A percentile compares a stretch with the other conserved stretches of the same genome.
phyloP scores from a whole-genome alignment of 2,888 invertebrate species.

The Calephelis perditalis region DNA sequence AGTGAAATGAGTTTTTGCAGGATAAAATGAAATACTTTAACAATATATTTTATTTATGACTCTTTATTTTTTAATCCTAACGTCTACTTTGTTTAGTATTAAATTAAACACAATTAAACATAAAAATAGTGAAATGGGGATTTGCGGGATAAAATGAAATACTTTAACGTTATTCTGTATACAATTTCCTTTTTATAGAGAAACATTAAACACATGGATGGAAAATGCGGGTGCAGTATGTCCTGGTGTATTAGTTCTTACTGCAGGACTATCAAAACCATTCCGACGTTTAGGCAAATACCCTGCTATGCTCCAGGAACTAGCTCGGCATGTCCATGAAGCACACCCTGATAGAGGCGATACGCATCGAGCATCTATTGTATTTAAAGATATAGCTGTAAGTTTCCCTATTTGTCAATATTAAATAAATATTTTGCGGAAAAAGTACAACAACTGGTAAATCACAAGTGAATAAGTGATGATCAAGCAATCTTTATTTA shows the following conservation, averaged over 20 bases:
- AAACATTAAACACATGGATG: conserved; percentile 91
- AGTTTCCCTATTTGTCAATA: conserved; percentile 40
- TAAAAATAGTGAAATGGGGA: no score
- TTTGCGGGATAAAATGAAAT: not conserved
- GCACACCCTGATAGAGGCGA: conserved; percentile 97
- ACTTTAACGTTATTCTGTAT: not conserved
- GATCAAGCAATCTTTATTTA: no score
- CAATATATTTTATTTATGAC: no score
- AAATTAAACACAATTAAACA: no score
- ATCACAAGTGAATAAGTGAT: no score
- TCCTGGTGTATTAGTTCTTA: conserved; percentile 92
- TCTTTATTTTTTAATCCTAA: no score
- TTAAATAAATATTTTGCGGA: no score
- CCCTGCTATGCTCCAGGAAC: conserved; percentile 94
- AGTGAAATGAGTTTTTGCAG: no score
- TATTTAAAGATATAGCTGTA: conserved; percentile 97
- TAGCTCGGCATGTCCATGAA: conserved; percentile 97
- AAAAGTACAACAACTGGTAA: no score
- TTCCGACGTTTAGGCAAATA: conserved; percentile 97
- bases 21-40: no score
- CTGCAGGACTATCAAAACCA: conserved; percentile 95
- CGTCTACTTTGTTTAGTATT: no score
- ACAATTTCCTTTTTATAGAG: conserved; percentile 69
- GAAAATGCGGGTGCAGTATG: conserved; percentile 91
- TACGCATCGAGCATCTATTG: conserved; percentile 95